Percentiles rank a stretch among this genome's conserved stretches.
Evolutionary conservation across 1,140 invertebrate genomes (phyloP).

Genomic region (Octopus sinensis): DNA sequence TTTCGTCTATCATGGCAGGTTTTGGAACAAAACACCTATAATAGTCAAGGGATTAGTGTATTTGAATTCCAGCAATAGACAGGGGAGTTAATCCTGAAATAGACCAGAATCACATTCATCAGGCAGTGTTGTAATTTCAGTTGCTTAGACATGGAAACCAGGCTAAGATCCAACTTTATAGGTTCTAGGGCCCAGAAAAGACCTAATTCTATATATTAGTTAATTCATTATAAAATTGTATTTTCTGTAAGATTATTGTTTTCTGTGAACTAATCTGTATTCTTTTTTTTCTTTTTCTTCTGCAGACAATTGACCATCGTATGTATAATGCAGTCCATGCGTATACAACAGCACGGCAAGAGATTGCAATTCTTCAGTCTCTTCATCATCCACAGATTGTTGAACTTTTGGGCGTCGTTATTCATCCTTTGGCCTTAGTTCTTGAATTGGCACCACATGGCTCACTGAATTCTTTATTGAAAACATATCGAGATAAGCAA

Average conservation of each 20-base stretch:
- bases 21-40: too few relatives aligned
- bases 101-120: too few relatives aligned
- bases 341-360: constrained; percentile 91
- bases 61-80: too few relatives aligned
- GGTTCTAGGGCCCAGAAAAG: too few relatives aligned
- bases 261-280: neutral
- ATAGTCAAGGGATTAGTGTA: too few relatives aligned
- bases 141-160: too few relatives aligned
- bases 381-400: constrained; percentile 89
- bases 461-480: constrained; percentile 77
- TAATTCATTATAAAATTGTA: too few relatives aligned
- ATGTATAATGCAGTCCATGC: constrained; percentile 65
- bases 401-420: constrained; percentile 75
- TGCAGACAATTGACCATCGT: constrained; percentile 3
- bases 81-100: too few relatives aligned
- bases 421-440: constrained; percentile 87
- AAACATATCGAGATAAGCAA: constrained; percentile 79
- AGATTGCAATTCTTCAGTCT: constrained; percentile 82
- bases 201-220: too few relatives aligned
- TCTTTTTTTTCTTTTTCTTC: neutral
- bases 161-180: too few relatives aligned
- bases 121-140: too few relatives aligned
- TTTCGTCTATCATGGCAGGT: too few relatives aligned
- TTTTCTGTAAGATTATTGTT: neutral
- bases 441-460: constrained; percentile 88